Conservation (phyloP, 2,113 vertebrate species). For the Labrus mixtus region DNA sequence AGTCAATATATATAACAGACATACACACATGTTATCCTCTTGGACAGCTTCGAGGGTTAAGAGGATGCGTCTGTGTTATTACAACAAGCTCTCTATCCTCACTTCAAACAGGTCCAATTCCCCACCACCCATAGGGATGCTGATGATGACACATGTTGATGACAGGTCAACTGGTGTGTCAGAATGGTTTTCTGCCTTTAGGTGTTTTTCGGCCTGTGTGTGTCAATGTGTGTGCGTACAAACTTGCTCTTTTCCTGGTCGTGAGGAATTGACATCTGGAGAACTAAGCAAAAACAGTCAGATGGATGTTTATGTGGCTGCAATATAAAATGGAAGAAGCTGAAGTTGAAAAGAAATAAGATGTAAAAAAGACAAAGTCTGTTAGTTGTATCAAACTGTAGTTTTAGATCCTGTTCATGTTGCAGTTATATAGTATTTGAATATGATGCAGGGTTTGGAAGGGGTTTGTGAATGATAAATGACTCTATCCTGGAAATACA, state of each 20-base stretch:
- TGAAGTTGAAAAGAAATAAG: neutral
- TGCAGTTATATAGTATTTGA: constrained; percentile 1
- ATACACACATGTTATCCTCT: constrained; percentile 8
- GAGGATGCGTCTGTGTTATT: constrained; percentile 52
- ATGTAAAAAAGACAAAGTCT: constrained; percentile 31
- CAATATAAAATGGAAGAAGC: neutral
- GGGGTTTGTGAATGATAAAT: constrained; percentile 16
- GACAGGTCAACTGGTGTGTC: constrained; percentile 41
- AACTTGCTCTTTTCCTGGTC: neutral
- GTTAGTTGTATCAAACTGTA: constrained; percentile 12
- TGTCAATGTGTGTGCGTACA: neutral
- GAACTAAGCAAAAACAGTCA: constrained; percentile 32
- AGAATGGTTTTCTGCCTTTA: constrained; percentile 20
- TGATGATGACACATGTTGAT: constrained; percentile 37
- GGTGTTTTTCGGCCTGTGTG: neutral
- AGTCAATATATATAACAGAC: constrained; percentile 45
- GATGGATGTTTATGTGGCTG: constrained; percentile 18
- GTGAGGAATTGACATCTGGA: constrained; percentile 42
- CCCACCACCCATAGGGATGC: constrained; percentile 34
- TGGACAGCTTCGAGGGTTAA: constrained; percentile 41
- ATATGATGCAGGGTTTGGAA: neutral
- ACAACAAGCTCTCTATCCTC: constrained; percentile 32
- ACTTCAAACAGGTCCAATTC: constrained; percentile 37
- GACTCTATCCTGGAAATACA: constrained; percentile 1
- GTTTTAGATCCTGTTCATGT: neutral